Evolutionary conservation across 2,888 invertebrate genomes (phyloP), one percentile per base, ranked within the genome.

Genomic region (Subacronicta megacephala): DNA sequence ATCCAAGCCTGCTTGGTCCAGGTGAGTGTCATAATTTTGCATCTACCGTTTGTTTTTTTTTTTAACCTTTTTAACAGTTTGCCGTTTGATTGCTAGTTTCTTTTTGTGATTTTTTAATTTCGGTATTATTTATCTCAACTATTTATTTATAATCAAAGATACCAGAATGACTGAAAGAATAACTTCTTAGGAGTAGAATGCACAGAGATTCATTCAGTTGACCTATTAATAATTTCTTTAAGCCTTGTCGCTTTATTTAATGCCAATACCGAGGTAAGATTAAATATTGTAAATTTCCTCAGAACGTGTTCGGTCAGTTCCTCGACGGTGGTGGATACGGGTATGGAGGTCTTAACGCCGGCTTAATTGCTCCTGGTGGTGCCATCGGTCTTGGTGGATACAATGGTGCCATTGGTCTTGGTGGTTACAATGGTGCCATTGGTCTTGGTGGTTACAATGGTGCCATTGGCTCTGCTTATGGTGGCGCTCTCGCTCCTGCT

Each of bases 1-100:
- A 57, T 73, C 50, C 62, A 62, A 54, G 54, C 62, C 47, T 62
- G 60, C 72, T 73, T 83, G 61, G 52, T 62, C 43, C 61, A 62
- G 52, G 51, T 56, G 37, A 53, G 44, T 46, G 10, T 29, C 4
- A 5, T 5, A 4, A 18, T 3, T 9, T 12, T 2, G 12, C n/a
- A n/a, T n/a, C n/a, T n/a, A n/a, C n/a, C n/a, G n/a, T n/a, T n/a
- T n/a, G n/a, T n/a, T n/a, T n/a, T n/a, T n/a, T n/a, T n/a, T n/a
- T n/a, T n/a, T n/a, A n/a, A n/a, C n/a, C n/a, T n/a, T n/a, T n/a
- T n/a, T n/a, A n/a, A n/a, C n/a, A n/a, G n/a, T n/a, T n/a, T n/a
- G n/a, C n/a, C n/a, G n/a, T n/a, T n/a, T n/a, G n/a, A n/a, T n/a
- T n/a, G n/a, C n/a, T n/a, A n/a, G n/a, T n/a, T n/a, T n/a, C n/a